Conservation (phyloP, 2,113 vertebrate species). For the Anarhynchus alexandrinus region DNA sequence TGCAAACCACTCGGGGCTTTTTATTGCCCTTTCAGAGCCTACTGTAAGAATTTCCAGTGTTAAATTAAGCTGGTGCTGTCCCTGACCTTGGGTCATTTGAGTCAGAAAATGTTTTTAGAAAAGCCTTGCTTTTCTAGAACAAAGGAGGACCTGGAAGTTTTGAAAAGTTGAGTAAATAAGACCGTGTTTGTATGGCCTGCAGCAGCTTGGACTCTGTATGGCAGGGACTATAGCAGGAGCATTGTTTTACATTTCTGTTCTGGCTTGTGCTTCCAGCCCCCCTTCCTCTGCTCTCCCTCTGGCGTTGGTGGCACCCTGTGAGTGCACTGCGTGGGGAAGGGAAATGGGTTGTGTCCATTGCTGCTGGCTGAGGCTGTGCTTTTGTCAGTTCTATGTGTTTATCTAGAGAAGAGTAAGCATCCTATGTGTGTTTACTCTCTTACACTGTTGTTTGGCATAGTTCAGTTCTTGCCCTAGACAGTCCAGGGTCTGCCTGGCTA, state of each 20-base stretch:
- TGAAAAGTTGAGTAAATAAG: neutral
- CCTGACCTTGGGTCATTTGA: constrained; percentile 22
- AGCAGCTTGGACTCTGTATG: neutral
- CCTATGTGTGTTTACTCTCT: neutral
- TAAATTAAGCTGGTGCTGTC: neutral
- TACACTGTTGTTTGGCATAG: neutral
- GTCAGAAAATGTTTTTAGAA: constrained; percentile 31
- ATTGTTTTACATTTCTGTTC: neutral
- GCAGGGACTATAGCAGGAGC: neutral
- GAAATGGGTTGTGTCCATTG: neutral
- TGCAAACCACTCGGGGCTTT: neutral
- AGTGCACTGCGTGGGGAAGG: neutral
- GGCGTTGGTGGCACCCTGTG: neutral
- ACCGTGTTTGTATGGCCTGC: neutral
- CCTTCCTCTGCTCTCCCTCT: neutral
- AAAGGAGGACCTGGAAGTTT: constrained; percentile 9
- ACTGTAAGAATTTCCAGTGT: neutral
- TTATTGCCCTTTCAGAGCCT: neutral
- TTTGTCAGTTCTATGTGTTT: neutral
- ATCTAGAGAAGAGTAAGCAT: neutral
- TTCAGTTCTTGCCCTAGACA: neutral
- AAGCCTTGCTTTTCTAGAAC: neutral
- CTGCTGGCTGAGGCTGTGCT: neutral
- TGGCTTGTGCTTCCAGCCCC: neutral
- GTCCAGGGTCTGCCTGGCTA: neutral